A percentile compares a stretch with the other conserved stretches of the same genome.
phyloP scores from a whole-genome alignment of 1,140 invertebrate genomes.

The Chymomyza costata region DNA sequence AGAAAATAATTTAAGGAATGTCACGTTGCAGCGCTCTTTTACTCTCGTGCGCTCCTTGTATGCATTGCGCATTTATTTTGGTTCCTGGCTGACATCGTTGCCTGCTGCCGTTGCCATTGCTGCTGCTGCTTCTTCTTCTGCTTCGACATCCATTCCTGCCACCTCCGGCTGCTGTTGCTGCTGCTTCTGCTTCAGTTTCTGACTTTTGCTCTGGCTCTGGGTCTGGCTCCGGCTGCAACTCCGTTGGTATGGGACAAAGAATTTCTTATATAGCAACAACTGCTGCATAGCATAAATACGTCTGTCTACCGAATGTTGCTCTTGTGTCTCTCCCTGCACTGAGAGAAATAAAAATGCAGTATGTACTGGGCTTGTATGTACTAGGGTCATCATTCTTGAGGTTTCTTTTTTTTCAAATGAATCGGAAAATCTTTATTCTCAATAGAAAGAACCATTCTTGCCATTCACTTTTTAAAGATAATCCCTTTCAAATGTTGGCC shows the following conservation, averaged over 20 bases:
- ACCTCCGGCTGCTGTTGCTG: slow-evolving; percentile 6
- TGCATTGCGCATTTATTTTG: slow-evolving; percentile 64
- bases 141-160: too few species aligned
- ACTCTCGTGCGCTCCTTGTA: slow-evolving; percentile 50
- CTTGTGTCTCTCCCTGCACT: too few species aligned
- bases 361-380: too few species aligned
- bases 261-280: slow-evolving; percentile 69
- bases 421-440: too few species aligned
- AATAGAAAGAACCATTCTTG: too few species aligned
- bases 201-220: not conserved
- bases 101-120: not conserved
- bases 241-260: slow-evolving; percentile 52
- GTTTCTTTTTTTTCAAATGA: too few species aligned
- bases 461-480: too few species aligned
- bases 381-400: too few species aligned
- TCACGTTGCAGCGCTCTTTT: slow-evolving; percentile 54
- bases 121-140: not conserved
- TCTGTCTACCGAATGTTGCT: too few species aligned
- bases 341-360: too few species aligned
- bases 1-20: slow-evolving; percentile 69
- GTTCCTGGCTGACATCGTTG: slow-evolving; percentile 34
- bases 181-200: slow-evolving; percentile 15
- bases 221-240: slow-evolving; percentile 15
- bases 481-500: too few species aligned
- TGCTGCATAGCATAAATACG: slow-evolving; percentile 52